phyloP scores from a whole-genome alignment of 2,797 vertebrate species.

The Molothrus aeneus region DNA sequence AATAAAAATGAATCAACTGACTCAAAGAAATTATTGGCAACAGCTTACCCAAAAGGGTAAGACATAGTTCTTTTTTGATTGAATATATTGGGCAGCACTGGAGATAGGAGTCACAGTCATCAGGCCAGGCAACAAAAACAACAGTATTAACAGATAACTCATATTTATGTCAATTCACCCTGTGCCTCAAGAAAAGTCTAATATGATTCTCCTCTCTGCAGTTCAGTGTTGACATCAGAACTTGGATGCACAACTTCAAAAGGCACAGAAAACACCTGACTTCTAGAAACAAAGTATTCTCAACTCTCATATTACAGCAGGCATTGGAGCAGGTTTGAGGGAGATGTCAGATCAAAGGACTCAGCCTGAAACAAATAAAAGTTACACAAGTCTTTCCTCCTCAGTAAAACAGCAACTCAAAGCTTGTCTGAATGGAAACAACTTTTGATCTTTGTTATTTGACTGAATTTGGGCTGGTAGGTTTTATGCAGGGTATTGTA shows the following conservation, averaged over 20 bases:
- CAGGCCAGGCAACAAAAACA: neutral
- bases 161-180: conserved; percentile 20
- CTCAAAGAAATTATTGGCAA: neutral
- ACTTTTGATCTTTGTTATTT: neutral
- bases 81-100: neutral
- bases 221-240: neutral
- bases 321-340: neutral
- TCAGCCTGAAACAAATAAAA: neutral
- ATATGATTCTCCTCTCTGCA: neutral
- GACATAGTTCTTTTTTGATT: neutral
- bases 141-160: conserved; percentile 56
- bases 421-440: neutral
- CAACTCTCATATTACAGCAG: neutral
- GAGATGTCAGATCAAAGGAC: neutral
- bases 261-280: neutral
- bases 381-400: neutral
- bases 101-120: neutral
- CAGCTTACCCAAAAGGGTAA: neutral
- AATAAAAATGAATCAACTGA: conserved; percentile 12
- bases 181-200: neutral
- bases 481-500: neutral
- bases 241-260: neutral
- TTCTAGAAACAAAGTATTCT: neutral
- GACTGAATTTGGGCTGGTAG: neutral
- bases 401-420: neutral